Percentiles rank a stretch among this genome's conserved stretches.
Evolutionary conservation across 1,140 invertebrate species (phyloP).

Genomic region (Reticulitermes speratus): DNA sequence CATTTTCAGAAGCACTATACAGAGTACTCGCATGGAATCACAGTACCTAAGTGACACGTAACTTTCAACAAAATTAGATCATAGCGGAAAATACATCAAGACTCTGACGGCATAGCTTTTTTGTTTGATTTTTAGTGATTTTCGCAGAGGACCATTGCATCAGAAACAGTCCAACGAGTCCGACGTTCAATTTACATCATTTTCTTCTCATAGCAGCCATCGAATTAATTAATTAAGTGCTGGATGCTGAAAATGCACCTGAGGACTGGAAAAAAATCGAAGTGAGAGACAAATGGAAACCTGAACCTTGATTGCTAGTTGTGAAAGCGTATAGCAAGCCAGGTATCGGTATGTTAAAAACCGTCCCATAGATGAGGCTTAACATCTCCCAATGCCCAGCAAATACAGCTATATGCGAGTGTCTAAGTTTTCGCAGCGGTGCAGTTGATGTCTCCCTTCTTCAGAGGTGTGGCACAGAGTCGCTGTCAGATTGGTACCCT

Average conservation of each 20-base stretch:
- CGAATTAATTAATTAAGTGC: not conserved
- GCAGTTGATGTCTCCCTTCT: too few species aligned
- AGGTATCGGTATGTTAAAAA: too few species aligned
- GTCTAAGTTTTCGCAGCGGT: too few species aligned
- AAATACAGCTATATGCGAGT: too few species aligned
- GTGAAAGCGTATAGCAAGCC: too few species aligned
- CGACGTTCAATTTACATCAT: not conserved
- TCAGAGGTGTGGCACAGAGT: too few species aligned
- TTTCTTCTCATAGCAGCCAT: not conserved
- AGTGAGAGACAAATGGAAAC: too few species aligned
- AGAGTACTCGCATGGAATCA: not conserved
- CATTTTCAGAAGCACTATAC: not conserved
- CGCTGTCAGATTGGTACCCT: too few species aligned
- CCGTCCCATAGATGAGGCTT: too few species aligned
- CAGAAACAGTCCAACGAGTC: not conserved
- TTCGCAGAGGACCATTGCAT: not conserved
- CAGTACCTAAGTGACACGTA: not conserved
- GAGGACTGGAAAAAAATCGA: not conserved
- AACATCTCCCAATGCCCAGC: too few species aligned
- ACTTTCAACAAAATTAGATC: not conserved
- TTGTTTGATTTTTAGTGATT: not conserved
- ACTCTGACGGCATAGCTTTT: not conserved
- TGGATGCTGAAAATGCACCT: not conserved
- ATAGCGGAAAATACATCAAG: not conserved
- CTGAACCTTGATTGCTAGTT: too few species aligned